Evolutionary conservation across 1,140 invertebrate species (phyloP), one percentile per base, ranked within the genome.

Genomic region (Anastrepha obliqua): DNA sequence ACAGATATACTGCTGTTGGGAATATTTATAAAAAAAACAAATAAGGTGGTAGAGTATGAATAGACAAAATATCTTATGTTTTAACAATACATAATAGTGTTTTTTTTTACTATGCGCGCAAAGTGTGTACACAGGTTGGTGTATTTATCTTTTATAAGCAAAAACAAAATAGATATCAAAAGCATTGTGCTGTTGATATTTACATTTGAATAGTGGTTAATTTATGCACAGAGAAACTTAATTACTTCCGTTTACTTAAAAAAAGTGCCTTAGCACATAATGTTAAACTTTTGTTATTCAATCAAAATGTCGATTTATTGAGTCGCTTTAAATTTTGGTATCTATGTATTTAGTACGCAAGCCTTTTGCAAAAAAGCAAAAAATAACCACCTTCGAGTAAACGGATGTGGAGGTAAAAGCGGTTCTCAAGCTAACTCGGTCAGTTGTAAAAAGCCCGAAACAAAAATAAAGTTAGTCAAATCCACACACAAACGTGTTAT

Each of bases 161-260:
- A 51, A n/a, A 78, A 78, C 44, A 81, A 81, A 81, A 81, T 55
- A 8, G 55, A 17, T 47, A 6, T 3, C 15, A 11, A 81, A 81
- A 81, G 17, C 44, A 15, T 44, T 74, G 74, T 55, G 74, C 55
- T 55, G 74, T 81, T 81, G 44, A 81, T 55, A 81, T 81, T 81
- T 81, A 81, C 74, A 81, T 81, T 81, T 55, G 47, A 81, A 81
- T 81, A 9, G 74, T 81, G 55, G 55, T 81, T 81, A 81, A 81
- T 81, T 81, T 81, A 81, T 81, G 74, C 74, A 55, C 47, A 58
- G 74, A 55, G 74, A 81, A 81, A 81, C 74, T 81, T 81, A 55
- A 81, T 81, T 81, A 81, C 74, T 81, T 81, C 74, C 74, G 44
- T 81, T 81, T 74, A 17, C 74, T 81, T 55, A 3, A 29, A 81